These are phyloP conservation scores for Python bivittatus DNA, from an alignment of 2,113 vertebrate genomes.

Conservation along the genomic window DNA sequence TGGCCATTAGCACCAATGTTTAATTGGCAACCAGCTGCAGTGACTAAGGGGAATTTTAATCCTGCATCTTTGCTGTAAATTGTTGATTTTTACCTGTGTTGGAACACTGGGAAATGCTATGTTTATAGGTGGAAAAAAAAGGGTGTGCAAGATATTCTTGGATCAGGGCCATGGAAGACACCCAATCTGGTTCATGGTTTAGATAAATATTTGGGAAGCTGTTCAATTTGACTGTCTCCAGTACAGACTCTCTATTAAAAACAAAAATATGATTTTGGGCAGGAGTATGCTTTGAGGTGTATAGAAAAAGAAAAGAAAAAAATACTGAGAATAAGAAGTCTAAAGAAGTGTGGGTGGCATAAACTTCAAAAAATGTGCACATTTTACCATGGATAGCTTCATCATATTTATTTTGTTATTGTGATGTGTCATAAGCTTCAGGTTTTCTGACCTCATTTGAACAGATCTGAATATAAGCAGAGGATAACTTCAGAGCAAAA, in stretches of 20 bases:
- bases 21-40: slow-evolving; percentile 54
- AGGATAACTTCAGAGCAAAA: slow-evolving; percentile 24
- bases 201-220: slow-evolving; percentile 45
- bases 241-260: slow-evolving; percentile 31
- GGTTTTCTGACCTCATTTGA: slow-evolving; percentile 17
- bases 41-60: slow-evolving; percentile 39
- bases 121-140: not conserved
- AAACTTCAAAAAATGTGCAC: slow-evolving; percentile 35
- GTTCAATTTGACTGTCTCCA: slow-evolving; percentile 41
- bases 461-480: slow-evolving; percentile 11
- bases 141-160: not conserved
- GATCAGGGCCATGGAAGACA: slow-evolving; percentile 29
- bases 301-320: slow-evolving; percentile 18
- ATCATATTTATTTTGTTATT: slow-evolving; percentile 5
- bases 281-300: slow-evolving; percentile 29
- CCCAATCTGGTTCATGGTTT: slow-evolving; percentile 41
- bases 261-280: slow-evolving; percentile 18
- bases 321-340: slow-evolving; percentile 21
- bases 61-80: slow-evolving; percentile 36
- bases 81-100: slow-evolving; percentile 46
- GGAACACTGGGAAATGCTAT: slow-evolving; percentile 2
- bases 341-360: slow-evolving; percentile 31
- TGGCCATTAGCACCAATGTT: slow-evolving; percentile 47
- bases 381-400: not conserved
- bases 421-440: slow-evolving; percentile 25